A percentile compares a stretch with the other conserved stretches of the same genome.
Conservation (phyloP, 1,140 invertebrate genomes). For the Adoxophyes honmai region DNA sequence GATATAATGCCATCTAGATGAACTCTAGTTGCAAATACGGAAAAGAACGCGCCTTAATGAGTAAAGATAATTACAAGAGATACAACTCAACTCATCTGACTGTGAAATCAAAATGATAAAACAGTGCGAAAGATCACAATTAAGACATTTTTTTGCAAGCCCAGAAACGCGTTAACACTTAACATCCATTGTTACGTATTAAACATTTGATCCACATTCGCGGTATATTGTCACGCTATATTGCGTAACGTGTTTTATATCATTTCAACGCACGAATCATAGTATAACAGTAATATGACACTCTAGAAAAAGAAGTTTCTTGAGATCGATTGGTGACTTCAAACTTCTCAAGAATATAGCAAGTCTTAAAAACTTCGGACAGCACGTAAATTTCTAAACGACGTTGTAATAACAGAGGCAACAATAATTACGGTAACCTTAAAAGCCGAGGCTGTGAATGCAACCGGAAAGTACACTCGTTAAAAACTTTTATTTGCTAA, state of each 20-base stretch:
- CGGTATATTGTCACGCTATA: constrained; percentile 12
- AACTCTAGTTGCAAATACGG: no score
- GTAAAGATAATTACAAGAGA: constrained; percentile 1
- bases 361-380: no score
- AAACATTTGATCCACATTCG: constrained; percentile 26
- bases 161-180: constrained; percentile 12
- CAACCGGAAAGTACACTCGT: constrained; percentile 10
- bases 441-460: background rate
- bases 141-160: constrained; percentile 21
- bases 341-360: no score
- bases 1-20: no score
- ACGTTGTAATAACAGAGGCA: background rate
- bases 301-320: no score
- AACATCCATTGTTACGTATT: constrained; percentile 27
- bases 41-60: background rate
- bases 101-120: constrained; percentile 9
- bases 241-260: constrained; percentile 10
- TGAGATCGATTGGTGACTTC: no score
- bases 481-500: constrained; percentile 8
- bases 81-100: background rate
- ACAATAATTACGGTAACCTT: background rate
- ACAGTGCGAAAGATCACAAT: constrained; percentile 3
- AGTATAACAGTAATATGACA: no score
- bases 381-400: no score
- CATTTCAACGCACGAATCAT: background rate